Evolutionary conservation across 2,113 vertebrate genomes (phyloP).

Genomic region (Crocuta crocuta): DNA sequence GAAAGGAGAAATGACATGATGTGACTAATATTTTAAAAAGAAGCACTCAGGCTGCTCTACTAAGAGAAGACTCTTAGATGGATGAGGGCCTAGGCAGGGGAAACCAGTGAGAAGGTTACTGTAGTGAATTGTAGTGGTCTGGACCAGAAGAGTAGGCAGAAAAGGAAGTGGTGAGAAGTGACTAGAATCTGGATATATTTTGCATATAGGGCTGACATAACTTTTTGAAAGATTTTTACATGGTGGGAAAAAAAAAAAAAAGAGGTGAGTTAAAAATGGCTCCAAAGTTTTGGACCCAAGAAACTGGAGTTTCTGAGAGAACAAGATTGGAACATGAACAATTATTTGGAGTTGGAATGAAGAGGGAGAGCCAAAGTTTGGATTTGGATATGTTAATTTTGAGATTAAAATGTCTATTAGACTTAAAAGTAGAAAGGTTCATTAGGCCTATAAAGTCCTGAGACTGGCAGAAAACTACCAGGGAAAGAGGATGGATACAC

Average conservation of each 20-base stretch:
- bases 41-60: not conserved
- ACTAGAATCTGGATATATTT: not conserved
- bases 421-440: not conserved
- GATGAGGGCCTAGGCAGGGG: not conserved
- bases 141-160: not conserved
- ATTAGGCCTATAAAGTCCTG: not conserved
- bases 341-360: not conserved
- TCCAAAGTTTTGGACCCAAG: not conserved
- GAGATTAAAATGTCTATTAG: conserved; percentile 33
- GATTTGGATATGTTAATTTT: not conserved
- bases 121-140: not conserved
- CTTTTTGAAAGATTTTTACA: conserved; percentile 14
- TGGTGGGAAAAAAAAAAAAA: not conserved
- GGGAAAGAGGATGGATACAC: not conserved
- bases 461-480: not conserved
- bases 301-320: conserved; percentile 24
- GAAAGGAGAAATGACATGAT: not conserved
- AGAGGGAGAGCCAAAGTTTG: not conserved
- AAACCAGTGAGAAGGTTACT: not conserved
- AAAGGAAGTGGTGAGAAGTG: not conserved
- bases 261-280: not conserved
- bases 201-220: not conserved
- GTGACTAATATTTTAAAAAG: not conserved
- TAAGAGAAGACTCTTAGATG: not conserved
- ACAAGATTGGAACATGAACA: not conserved